phyloP scores from a whole-genome alignment of 2,888 invertebrate genomes.

The Zaprionus obscuricornis region DNA sequence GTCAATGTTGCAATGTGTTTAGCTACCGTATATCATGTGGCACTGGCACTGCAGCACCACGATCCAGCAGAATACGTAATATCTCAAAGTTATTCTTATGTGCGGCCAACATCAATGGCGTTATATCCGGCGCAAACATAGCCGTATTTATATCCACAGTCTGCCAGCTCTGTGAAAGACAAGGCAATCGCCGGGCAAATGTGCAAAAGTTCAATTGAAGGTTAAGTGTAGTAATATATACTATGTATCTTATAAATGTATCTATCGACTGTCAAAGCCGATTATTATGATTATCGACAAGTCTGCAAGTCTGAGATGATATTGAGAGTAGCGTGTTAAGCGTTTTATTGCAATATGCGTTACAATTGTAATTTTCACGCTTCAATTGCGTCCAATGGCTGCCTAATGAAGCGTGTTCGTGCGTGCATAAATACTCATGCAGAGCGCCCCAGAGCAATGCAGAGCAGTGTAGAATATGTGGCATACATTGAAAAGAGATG shows the following conservation, averaged over 20 bases:
- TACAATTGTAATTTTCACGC: constrained; percentile 77
- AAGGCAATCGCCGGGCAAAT: too few relatives aligned
- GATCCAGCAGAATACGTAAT: constrained; percentile 94
- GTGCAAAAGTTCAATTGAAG: neutral
- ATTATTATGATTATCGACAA: neutral
- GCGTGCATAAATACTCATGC: constrained; percentile 63
- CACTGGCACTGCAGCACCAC: constrained; percentile 95
- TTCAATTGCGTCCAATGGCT: constrained; percentile 68
- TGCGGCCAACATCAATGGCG: constrained; percentile 95
- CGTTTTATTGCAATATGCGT: constrained; percentile 72
- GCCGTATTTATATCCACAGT: constrained; percentile 91
- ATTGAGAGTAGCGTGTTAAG: constrained; percentile 43
- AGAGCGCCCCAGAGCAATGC: constrained; percentile 6
- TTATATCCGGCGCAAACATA: constrained; percentile 96
- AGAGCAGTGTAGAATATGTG: too few relatives aligned
- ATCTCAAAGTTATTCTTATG: constrained; percentile 98
- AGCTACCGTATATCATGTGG: constrained; percentile 92
- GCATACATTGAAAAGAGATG: too few relatives aligned
- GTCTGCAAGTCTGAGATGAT: neutral
- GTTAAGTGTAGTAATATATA: constrained; percentile 7
- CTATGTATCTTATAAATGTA: too few relatives aligned
- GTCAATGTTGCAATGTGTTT: constrained; percentile 48
- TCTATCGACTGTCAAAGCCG: neutral
- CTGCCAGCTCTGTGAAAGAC: constrained; percentile 93
- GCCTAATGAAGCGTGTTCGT: constrained; percentile 73